Evolutionary conservation across 2,113 vertebrate genomes (phyloP).

Genomic region (Malaclemys terrapin): DNA sequence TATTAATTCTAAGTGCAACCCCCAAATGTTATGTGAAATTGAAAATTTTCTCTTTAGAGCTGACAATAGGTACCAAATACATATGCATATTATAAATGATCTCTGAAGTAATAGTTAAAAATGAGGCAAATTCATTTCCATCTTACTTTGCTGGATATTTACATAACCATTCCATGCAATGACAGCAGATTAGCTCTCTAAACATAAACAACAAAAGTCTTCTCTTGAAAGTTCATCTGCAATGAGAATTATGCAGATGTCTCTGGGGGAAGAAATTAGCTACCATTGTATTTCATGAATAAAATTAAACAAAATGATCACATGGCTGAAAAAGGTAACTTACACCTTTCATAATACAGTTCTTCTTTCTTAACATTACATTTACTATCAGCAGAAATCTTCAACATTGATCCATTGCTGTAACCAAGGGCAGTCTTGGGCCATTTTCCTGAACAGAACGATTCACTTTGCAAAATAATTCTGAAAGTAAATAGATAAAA

Average conservation of each 20-base stretch:
- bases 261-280: slow-evolving; percentile 41
- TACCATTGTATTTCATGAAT: slow-evolving; percentile 18
- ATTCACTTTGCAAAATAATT: slow-evolving; percentile 44
- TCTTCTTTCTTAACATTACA: background rate
- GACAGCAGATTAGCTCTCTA: slow-evolving; percentile 43
- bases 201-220: slow-evolving; percentile 33
- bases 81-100: background rate
- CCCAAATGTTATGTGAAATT: slow-evolving; percentile 4
- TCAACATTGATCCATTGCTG: background rate
- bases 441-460: background rate
- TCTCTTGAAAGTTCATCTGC: background rate
- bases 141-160: background rate
- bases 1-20: background rate
- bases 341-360: background rate
- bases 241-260: slow-evolving; percentile 43
- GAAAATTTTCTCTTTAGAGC: slow-evolving; percentile 27
- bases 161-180: background rate
- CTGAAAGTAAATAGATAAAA: slow-evolving; percentile 48
- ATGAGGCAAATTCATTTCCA: background rate
- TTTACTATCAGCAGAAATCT: slow-evolving; percentile 28
- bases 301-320: slow-evolving; percentile 50
- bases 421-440: slow-evolving; percentile 15
- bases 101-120: slow-evolving; percentile 29
- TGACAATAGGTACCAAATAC: background rate
- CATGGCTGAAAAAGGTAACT: background rate